Evolutionary conservation across 2,888 invertebrate species (phyloP).

Genomic region (Brachylomia viminalis): DNA sequence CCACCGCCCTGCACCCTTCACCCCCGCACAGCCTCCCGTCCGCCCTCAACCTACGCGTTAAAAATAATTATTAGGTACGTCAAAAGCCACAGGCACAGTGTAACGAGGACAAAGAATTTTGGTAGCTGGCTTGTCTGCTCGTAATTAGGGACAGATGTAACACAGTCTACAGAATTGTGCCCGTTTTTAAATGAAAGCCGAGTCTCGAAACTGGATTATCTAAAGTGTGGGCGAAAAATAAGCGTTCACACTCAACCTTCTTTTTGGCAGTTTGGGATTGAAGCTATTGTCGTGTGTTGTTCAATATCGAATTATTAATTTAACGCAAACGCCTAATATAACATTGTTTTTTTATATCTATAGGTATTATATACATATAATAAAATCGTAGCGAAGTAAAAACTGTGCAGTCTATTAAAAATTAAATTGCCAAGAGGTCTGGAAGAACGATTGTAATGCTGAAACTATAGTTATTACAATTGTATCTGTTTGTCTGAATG

Average conservation of each 20-base stretch:
- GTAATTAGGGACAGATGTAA: constrained; percentile 49
- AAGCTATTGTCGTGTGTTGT: not conserved
- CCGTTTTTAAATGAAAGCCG: constrained; percentile 37
- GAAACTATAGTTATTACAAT: not conserved
- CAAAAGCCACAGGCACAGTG: constrained; percentile 60
- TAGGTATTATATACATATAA: not conserved
- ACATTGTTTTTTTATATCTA: not conserved
- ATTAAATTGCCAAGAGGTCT: not conserved
- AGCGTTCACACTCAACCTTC: constrained; percentile 1
- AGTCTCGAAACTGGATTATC: constrained; percentile 37
- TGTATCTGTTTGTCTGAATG: not conserved
- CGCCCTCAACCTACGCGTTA: constrained; percentile 63
- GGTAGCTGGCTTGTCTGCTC: constrained; percentile 29
- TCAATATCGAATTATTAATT: not conserved
- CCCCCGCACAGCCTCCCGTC: constrained; percentile 26
- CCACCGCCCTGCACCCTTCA: constrained; percentile 23
- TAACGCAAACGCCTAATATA: not conserved
- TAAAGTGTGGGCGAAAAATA: constrained; percentile 31
- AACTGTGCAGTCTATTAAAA: not conserved
- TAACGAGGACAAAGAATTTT: constrained; percentile 63
- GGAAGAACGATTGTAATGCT: not conserved
- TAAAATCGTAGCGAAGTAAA: not conserved
- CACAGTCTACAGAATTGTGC: constrained; percentile 28
- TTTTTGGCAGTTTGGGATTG: not conserved
- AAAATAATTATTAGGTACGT: constrained; percentile 70